These are phyloP conservation scores for Ophion ventricosus DNA, from an alignment of 2,888 invertebrate species.

Conservation along the genomic window DNA sequence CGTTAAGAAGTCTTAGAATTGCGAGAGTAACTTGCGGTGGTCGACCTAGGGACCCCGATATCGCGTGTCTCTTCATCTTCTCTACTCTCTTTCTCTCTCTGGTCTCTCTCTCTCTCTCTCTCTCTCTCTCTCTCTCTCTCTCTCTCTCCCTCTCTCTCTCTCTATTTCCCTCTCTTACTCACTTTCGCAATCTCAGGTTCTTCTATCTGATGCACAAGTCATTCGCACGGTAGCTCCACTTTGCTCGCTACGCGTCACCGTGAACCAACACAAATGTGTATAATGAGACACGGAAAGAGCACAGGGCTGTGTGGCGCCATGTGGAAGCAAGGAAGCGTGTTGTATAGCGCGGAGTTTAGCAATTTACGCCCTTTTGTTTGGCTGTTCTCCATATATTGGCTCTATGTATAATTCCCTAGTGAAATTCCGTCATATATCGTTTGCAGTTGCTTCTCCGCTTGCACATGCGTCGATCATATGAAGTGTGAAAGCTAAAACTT, in stretches of 20 bases:
- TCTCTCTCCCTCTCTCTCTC: neutral
- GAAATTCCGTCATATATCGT: no score
- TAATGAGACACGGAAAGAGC: neutral
- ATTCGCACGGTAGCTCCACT: conserved; percentile 45
- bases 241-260: conserved; percentile 27
- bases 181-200: neutral
- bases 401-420: no score
- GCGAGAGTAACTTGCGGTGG: conserved; percentile 57
- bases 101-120: conserved; percentile 3
- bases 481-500: no score
- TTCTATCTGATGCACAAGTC: conserved; percentile 38
- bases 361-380: neutral
- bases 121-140: neutral
- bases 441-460: no score
- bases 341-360: neutral
- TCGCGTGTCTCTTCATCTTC: conserved; percentile 61
- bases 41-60: conserved; percentile 63
- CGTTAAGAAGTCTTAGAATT: conserved; percentile 67
- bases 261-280: conserved; percentile 13
- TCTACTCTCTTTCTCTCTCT: neutral
- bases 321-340: neutral
- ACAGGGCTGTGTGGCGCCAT: neutral
- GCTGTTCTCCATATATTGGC: neutral
- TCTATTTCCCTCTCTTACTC: neutral
- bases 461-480: no score